Base-by-base conservation (phyloP, 2,797 vertebrate genomes). In the Parauchenoglanis punctatus region DNA sequence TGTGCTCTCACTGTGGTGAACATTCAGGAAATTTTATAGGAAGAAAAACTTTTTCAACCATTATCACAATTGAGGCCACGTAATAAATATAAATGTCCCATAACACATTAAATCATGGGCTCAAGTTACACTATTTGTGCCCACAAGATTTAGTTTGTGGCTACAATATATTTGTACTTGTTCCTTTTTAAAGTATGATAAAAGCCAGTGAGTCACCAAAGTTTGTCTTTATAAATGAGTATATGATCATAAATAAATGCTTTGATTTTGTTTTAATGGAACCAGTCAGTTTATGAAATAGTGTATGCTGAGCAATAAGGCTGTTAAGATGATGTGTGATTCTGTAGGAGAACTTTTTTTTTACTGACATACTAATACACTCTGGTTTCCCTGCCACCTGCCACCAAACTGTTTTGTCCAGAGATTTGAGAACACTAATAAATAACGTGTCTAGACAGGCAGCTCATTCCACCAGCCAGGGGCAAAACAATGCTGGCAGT, bases 381-480 rank as follows among this genome's bases (percentile, higher is more conserved):
- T 61, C 20, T 7, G 4, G 3, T 61, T 44, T 81, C 10, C 56
- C 31, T 59, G 52, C 52, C 17, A 78, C n/a, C 13, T 76, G 52
- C 17, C n/a, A 61, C 20, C 31, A 59, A 59, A 25, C 12, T 46
- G 46, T 13, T n/a, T 49, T 46, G 6, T 81, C 80, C 40, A 49
- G 25, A 49, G 56, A 23, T 11, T 59, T 25, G 31, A 52, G 52
- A 72, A 58, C 52, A 40, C 5, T 46, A 75, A 20, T 59, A 25
- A 40, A 80, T 80, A 28, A 85, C 61, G 3, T 23, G n/a, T 75
- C 52, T 76, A 77, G 61, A 84, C 1, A 44, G 83, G 86, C 44
- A 86, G 86, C 67, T 77, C 89, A 88, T 83, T 81, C 31, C 68
- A 84, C n/a, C 44, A 59, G 88, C 89, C 92, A 89, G 89, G 84